phyloP scores from a whole-genome alignment of 2,888 invertebrate species.

The Idaea biselata region DNA sequence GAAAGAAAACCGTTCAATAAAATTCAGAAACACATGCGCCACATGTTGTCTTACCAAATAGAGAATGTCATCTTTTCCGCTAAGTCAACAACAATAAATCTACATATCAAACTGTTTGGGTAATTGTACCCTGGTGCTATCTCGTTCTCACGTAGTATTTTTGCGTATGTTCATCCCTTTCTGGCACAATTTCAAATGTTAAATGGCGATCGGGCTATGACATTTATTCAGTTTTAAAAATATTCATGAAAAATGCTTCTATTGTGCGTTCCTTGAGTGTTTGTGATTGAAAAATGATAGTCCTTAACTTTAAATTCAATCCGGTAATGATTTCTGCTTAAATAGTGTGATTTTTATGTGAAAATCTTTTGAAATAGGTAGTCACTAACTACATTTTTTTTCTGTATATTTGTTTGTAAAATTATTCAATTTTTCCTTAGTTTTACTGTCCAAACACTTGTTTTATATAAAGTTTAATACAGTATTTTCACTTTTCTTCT shows the following conservation, averaged over 20 bases:
- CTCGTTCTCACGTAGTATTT: slow-evolving; percentile 33
- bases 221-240: slow-evolving; percentile 59
- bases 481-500: neutral
- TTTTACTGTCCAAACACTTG: neutral
- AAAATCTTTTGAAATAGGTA: neutral
- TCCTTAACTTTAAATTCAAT: slow-evolving; percentile 18
- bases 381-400: neutral
- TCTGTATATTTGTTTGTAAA: neutral
- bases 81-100: slow-evolving; percentile 15
- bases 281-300: slow-evolving; percentile 57
- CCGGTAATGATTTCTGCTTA: neutral
- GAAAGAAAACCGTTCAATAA: slow-evolving; percentile 68
- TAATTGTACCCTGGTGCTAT: slow-evolving; percentile 29
- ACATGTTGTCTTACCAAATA: slow-evolving; percentile 45
- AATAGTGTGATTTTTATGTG: slow-evolving; percentile 17
- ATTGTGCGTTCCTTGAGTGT: slow-evolving; percentile 41
- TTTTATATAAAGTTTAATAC: neutral
- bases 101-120: slow-evolving; percentile 42
- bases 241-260: slow-evolving; percentile 41
- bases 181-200: slow-evolving; percentile 45
- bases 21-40: slow-evolving; percentile 70
- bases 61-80: slow-evolving; percentile 23
- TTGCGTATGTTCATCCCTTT: slow-evolving; percentile 39
- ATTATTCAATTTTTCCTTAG: neutral
- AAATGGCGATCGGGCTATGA: slow-evolving; percentile 69